A percentile compares a stretch with the other conserved stretches of the same genome.
Evolutionary conservation across 2,888 invertebrate species (phyloP).

Genomic region (Corbicula japonica): DNA sequence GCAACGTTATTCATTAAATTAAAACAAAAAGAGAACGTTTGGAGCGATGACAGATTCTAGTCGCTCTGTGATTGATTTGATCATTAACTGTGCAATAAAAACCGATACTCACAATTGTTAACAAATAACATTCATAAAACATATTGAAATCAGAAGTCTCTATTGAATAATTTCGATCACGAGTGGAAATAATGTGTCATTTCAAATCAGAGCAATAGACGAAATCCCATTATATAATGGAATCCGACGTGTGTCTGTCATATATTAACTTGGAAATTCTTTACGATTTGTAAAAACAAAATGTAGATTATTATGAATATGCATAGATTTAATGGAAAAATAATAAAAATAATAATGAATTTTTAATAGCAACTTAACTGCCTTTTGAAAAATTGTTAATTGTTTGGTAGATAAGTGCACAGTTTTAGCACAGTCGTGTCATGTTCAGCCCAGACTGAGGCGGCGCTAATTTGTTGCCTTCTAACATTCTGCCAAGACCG

Average conservation of each 20-base stretch:
- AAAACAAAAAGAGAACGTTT: not conserved
- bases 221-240: not conserved
- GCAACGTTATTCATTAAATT: not conserved
- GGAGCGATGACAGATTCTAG: not conserved
- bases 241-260: not conserved
- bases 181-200: too few species aligned
- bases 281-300: not conserved
- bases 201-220: too few species aligned
- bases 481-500: conserved; percentile 10
- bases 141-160: not conserved
- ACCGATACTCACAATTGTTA: not conserved
- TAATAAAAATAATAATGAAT: conserved; percentile 3
- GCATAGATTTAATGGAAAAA: too few species aligned
- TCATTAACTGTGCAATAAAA: conserved; percentile 13
- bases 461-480: conserved; percentile 20
- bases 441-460: too few species aligned
- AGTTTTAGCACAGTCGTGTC: too few species aligned
- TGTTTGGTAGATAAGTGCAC: conserved; percentile 11
- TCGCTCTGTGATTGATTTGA: conserved; percentile 4
- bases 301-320: too few species aligned
- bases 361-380: conserved; percentile 8
- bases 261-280: not conserved
- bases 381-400: conserved; percentile 6
- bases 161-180: not conserved
- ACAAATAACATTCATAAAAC: conserved; percentile 13